Evolutionary conservation across 1,140 invertebrate species (phyloP), one percentile per base, ranked within the genome.

Genomic region (Drosophila virilis): DNA sequence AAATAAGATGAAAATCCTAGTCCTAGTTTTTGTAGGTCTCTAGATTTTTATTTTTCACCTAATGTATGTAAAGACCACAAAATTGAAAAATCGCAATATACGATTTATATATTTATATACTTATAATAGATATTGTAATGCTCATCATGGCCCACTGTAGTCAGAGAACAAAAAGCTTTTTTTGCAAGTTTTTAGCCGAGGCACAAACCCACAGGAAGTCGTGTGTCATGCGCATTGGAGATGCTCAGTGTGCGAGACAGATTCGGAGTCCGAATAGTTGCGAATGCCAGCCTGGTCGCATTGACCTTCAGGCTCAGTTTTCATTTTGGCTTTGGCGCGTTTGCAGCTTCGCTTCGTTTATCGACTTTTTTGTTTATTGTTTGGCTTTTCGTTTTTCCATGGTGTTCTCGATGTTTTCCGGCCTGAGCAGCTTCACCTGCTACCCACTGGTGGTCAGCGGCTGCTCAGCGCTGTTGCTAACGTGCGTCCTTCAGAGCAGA

Each of bases 371-470:
- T 61, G 51, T 65, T 84, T 82, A 54, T 78, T 75, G 52, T 79
- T 84, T 84, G 60, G 67, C 17, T 78, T 90, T 84, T 73, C 62
- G 70, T 73, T 82, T 69, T 8, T 43, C 70, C 61, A 90, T 90
- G 78, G 85, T 90, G 52, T 65, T 90, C 15, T 71, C 82, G 22
- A 91, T 91, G 90, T 90, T 84, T 65, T 91, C 90, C 67, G 74
- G 90, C 62, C 76, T 91, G 48, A 90, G 90, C 80, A 85, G 90
- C 64, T 91, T 91, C 55, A 91, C 90, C 71, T 91, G 90, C 78
- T 91, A 90, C 57, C 90, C 90, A 17, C 73, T 91, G 90, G 78
- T 91, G 79, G 85, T 91, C 74, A 91, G 90, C 65, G 90, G 90
- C 52, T 91, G 90, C 66, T 91, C 90, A 6, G 90, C 85, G 8